These are phyloP conservation scores for Acanthiza pusilla DNA, from an alignment of 2,797 vertebrate genomes.

Conservation along the genomic window DNA sequence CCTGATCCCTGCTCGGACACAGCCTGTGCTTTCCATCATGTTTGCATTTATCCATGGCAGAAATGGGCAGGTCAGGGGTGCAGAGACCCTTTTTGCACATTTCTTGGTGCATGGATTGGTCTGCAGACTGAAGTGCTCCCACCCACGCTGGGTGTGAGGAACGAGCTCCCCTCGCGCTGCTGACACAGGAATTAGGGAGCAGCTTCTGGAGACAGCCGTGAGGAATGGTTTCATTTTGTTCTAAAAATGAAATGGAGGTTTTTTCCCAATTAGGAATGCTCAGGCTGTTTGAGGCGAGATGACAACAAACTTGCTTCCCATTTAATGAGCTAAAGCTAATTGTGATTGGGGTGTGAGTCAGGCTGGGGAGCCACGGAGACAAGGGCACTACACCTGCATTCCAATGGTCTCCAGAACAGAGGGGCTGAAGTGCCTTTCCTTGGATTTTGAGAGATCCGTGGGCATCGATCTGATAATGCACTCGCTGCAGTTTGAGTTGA, in stretches of 20 bases:
- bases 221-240: neutral
- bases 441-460: accelerated
- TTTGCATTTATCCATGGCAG: neutral
- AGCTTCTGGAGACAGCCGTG: neutral
- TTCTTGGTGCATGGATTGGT: neutral
- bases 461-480: neutral
- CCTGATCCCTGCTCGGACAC: accelerated
- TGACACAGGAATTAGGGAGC: neutral
- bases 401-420: neutral
- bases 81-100: accelerated
- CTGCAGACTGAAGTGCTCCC: too few relatives aligned
- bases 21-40: accelerated
- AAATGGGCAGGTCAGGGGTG: neutral
- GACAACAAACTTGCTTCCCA: neutral
- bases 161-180: neutral
- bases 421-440: neutral
- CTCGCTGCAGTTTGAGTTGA: neutral
- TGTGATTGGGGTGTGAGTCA: neutral
- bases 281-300: neutral
- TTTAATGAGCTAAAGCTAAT: slow-evolving; percentile 25
- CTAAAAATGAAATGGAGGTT: neutral
- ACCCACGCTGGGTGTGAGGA: neutral
- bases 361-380: neutral
- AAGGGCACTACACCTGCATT: neutral
- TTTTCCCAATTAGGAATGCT: neutral